Percentiles rank a stretch among this genome's conserved stretches.
Conservation (phyloP, 1,140 invertebrate species). For the Drosophila orosa region DNA sequence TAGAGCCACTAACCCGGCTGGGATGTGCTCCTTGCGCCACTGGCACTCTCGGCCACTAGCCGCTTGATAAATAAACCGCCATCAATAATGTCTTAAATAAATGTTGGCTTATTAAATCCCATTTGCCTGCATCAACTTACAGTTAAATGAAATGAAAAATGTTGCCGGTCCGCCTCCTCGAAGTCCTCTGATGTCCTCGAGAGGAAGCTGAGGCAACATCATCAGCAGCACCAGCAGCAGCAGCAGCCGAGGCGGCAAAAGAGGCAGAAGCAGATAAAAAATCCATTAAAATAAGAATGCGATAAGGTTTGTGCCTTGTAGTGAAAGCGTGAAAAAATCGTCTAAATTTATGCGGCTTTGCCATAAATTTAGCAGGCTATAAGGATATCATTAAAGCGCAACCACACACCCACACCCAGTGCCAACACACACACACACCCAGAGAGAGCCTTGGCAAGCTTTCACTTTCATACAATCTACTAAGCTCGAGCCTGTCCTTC, state of each 20-base stretch:
- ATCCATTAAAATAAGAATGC: conserved; percentile 83
- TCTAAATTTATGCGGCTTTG: conserved; percentile 81
- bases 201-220: conserved; percentile 60
- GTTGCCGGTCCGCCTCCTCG: conserved; percentile 32
- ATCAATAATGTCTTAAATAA: conserved; percentile 82
- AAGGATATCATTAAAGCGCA: conserved; percentile 82
- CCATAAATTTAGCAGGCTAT: conserved; percentile 80
- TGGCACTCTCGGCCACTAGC: background rate
- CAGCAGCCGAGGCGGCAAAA: conserved; percentile 23
- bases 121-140: conserved; percentile 75
- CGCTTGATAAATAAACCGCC: conserved; percentile 66
- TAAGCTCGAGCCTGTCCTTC: conserved; percentile 60
- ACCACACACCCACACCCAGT: conserved; percentile 53
- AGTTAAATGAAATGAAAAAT: conserved; percentile 78
- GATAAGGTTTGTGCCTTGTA: conserved; percentile 72
- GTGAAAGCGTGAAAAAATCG: conserved; percentile 79
- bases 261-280: conserved; percentile 68
- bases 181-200: conserved; percentile 41
- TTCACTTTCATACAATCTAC: conserved; percentile 72
- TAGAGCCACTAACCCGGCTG: conserved; percentile 47
- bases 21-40: background rate
- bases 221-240: conserved; percentile 53
- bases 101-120: conserved; percentile 82
- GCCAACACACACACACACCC: conserved; percentile 21
- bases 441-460: conserved; percentile 61